phyloP scores from a whole-genome alignment of 2,113 vertebrate genomes.

The Pseudois nayaur region DNA sequence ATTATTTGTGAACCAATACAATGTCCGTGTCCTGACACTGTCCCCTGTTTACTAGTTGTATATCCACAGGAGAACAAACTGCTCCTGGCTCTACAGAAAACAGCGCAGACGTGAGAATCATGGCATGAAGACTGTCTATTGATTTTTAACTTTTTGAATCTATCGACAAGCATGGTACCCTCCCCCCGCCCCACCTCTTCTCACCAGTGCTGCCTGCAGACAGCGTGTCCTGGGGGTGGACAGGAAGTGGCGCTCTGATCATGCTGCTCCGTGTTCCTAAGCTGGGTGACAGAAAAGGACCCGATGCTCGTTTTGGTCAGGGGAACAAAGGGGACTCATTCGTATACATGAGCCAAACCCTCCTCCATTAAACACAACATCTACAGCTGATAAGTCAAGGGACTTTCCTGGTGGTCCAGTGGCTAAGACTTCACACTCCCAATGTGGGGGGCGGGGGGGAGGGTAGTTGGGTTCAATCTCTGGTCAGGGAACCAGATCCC shows the following conservation, averaged over 20 bases:
- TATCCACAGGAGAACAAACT: not conserved
- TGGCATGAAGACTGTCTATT: not conserved
- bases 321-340: not conserved
- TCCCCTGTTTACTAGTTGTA: not conserved
- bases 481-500: not conserved
- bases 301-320: not conserved
- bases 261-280: not conserved
- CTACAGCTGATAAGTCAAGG: not conserved
- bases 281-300: not conserved
- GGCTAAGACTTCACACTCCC: not conserved
- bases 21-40: not conserved
- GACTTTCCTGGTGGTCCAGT: not conserved
- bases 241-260: not conserved
- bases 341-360: not conserved
- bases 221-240: not conserved
- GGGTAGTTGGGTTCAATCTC: not conserved
- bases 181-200: not conserved
- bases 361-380: not conserved
- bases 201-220: not conserved
- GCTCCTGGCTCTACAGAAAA: not conserved
- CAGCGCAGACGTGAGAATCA: not conserved
- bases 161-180: rapidly evolving
- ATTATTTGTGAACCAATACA: not conserved
- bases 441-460: rapidly evolving
- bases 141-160: not conserved